Conservation (phyloP, 2,888 invertebrate species). For the Agonum fuliginosum region DNA sequence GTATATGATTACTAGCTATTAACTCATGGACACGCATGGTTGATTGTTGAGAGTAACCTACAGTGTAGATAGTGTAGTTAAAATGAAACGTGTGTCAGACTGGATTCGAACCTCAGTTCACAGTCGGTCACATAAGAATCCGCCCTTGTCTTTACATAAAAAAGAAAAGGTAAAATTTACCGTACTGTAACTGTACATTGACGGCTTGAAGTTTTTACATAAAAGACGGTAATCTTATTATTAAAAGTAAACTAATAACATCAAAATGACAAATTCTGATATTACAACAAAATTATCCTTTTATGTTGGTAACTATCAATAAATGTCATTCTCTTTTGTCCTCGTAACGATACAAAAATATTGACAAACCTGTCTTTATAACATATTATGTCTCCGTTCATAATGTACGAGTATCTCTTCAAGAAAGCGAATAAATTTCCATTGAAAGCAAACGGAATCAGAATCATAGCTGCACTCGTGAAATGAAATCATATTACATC, state of each 20-base stretch:
- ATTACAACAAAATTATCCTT: slow-evolving; percentile 14
- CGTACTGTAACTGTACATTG: too few species aligned
- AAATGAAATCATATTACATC: slow-evolving; percentile 13
- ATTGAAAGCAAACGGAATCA: slow-evolving; percentile 19
- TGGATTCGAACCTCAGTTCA: too few species aligned
- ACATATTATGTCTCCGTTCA: slow-evolving; percentile 24
- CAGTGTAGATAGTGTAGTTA: too few species aligned
- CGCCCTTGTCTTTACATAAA: too few species aligned
- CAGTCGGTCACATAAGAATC: too few species aligned
- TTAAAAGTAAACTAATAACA: not conserved
- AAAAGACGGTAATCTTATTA: not conserved
- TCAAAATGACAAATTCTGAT: slow-evolving; percentile 6
- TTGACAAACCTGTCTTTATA: slow-evolving; percentile 14
- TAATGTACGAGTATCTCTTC: slow-evolving; percentile 4
- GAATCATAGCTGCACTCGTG: slow-evolving; percentile 1
- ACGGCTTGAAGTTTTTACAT: too few species aligned
- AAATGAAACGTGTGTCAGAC: too few species aligned
- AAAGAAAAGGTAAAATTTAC: too few species aligned
- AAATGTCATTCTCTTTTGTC: slow-evolving; percentile 20
- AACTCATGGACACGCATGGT: too few species aligned
- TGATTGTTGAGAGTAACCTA: too few species aligned
- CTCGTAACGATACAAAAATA: slow-evolving; percentile 19
- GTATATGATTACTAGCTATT: too few species aligned
- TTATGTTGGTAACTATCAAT: slow-evolving; percentile 16
- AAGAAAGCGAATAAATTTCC: slow-evolving; percentile 18